Conservation (phyloP, 2,888 invertebrate genomes). For the Ganaspis brasiliensis region DNA sequence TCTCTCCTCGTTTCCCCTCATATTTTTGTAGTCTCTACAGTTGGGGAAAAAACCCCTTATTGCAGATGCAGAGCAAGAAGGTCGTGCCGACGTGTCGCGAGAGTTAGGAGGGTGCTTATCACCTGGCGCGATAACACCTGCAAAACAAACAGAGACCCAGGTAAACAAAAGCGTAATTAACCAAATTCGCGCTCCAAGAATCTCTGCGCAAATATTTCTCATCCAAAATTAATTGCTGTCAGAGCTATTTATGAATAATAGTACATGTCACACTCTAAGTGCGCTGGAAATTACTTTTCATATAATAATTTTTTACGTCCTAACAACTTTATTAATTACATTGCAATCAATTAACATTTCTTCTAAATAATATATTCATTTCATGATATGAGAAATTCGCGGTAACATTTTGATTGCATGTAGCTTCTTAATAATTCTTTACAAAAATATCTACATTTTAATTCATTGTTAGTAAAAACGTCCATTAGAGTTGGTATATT, state of each 20-base stretch:
- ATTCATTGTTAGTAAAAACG: no score
- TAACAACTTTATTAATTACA: no score
- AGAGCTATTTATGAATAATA: conserved; percentile 14
- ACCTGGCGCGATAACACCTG: conserved; percentile 67
- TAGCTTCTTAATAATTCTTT: not conserved
- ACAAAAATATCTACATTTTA: not conserved
- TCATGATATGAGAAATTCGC: no score
- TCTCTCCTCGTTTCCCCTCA: conserved; percentile 47
- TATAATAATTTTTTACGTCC: not conserved
- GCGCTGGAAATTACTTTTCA: not conserved
- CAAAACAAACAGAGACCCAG: conserved; percentile 57
- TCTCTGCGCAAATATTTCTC: conserved; percentile 11
- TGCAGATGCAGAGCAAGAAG: conserved; percentile 47
- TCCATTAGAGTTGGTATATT: no score
- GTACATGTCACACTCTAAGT: no score
- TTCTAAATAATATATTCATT: no score
- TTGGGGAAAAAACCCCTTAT: conserved; percentile 37
- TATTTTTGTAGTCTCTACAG: conserved; percentile 40
- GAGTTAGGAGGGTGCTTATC: conserved; percentile 68
- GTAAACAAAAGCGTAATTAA: conserved; percentile 54
- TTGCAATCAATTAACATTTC: no score
- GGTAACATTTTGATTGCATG: not conserved
- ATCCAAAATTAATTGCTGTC: conserved; percentile 25
- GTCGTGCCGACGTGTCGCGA: conserved; percentile 48
- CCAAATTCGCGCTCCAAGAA: conserved; percentile 28